phyloP scores from a whole-genome alignment of 2,113 vertebrate species.

The Parus major region DNA sequence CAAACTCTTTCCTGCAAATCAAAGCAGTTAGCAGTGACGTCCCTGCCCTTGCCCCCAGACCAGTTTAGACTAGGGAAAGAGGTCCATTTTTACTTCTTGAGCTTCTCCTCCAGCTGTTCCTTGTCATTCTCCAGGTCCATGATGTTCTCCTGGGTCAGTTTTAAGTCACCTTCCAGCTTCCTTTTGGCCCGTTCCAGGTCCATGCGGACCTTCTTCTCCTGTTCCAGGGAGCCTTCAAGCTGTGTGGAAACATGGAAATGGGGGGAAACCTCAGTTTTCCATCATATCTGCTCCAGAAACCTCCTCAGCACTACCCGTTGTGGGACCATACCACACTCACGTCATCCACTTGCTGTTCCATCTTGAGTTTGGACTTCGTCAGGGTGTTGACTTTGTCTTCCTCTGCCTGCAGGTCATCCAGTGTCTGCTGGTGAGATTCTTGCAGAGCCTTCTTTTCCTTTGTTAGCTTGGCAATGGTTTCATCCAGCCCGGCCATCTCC shows the following conservation, averaged over 20 bases:
- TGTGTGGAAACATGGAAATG: background rate
- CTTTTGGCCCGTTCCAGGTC: slow-evolving; percentile 80
- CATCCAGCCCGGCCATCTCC: slow-evolving; percentile 80
- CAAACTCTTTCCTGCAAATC: slow-evolving; percentile 78
- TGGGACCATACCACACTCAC: slow-evolving; percentile 45
- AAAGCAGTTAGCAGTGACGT: background rate
- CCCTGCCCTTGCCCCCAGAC: background rate
- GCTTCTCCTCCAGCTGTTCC: slow-evolving; percentile 78
- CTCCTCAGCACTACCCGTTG: background rate
- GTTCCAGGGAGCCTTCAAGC: slow-evolving; percentile 80
- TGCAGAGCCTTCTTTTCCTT: slow-evolving; percentile 94
- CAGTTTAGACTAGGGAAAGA: background rate
- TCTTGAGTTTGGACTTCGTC: slow-evolving; percentile 88
- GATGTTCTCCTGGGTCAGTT: slow-evolving; percentile 78
- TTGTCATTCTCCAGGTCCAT: slow-evolving; percentile 84
- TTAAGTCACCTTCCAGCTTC: slow-evolving; percentile 80
- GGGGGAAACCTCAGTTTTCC: background rate
- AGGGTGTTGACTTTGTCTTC: slow-evolving; percentile 93
- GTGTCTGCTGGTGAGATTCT: slow-evolving; percentile 91
- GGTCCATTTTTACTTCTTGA: slow-evolving; percentile 71
- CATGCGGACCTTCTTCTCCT: slow-evolving; percentile 83
- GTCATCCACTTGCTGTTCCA: slow-evolving; percentile 95
- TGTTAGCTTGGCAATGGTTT: slow-evolving; percentile 87
- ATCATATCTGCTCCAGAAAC: background rate
- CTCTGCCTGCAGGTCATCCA: slow-evolving; percentile 94